Evolutionary conservation across 2,113 vertebrate species (phyloP).

Genomic region (Heterotis niloticus): DNA sequence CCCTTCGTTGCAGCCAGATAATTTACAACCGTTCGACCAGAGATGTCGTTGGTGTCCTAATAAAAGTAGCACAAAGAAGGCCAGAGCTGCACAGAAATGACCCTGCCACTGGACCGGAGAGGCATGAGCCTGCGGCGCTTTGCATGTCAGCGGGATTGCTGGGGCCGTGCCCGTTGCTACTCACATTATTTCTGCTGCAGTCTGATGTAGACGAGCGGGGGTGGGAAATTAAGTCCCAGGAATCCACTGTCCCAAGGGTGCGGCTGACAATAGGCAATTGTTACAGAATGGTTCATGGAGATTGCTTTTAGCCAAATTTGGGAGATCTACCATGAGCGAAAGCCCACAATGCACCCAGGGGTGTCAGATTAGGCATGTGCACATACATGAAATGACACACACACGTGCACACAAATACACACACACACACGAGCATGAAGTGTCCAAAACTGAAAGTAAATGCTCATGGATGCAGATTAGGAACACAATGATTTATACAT

Average conservation of each 20-base stretch:
- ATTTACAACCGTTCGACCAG: slow-evolving; percentile 77
- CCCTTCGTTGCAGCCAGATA: slow-evolving; percentile 75
- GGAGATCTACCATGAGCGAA: slow-evolving; percentile 62
- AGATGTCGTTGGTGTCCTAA: slow-evolving; percentile 65
- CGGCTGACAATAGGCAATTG: slow-evolving; percentile 48
- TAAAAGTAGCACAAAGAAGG: slow-evolving; percentile 25
- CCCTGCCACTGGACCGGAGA: not conserved
- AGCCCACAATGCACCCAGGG: slow-evolving; percentile 55
- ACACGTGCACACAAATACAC: slow-evolving; percentile 36
- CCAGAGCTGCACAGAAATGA: not conserved
- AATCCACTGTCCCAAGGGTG: slow-evolving; percentile 38
- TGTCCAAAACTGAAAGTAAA: slow-evolving; percentile 21
- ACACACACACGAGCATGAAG: slow-evolving; percentile 38
- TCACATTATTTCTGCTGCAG: slow-evolving; percentile 33
- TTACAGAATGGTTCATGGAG: slow-evolving; percentile 58
- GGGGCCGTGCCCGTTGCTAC: slow-evolving; percentile 7
- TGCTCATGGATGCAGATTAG: no score
- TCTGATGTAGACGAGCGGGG: slow-evolving; percentile 34
- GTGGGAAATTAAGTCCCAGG: slow-evolving; percentile 52
- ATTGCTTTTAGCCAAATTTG: slow-evolving; percentile 66
- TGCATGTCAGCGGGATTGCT: slow-evolving; percentile 23
- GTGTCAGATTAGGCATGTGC: slow-evolving; percentile 52
- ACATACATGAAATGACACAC: not conserved
- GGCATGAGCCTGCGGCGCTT: not conserved
- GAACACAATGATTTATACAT: no score